Evolutionary conservation across 2,797 vertebrate genomes (phyloP), one percentile per base, ranked within the genome.

Genomic region (Pterois miles): DNA sequence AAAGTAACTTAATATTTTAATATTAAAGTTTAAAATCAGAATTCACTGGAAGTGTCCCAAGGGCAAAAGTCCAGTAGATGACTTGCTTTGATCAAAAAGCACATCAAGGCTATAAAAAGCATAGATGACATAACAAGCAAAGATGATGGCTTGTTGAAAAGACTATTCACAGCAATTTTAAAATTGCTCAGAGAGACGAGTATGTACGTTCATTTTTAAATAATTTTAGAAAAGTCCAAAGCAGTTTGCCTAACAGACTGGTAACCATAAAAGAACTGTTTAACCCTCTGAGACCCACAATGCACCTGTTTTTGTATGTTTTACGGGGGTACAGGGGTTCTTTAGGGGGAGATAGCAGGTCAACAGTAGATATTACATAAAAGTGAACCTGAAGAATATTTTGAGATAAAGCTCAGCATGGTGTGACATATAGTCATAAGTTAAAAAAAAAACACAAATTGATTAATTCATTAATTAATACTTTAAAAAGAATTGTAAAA

Each of bases 61-160:
- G 60, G 76, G 60, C 68, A 71, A 23, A 33, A 59, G 27, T 54
- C 52, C 31, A 76, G 73, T 3, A 36, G 40, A 80, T 1, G 10
- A 72, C 76, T 78, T 59, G 58, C 72, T 87, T 80, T 86, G 68
- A 86, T 86, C 71, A 82, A 62, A 77, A 70, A 71, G 6, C 25
- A 66, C 20, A 33, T 57, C 50, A 62, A 75, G 31, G 65, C 23
- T 77, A 56, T 75, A 81, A 81, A 29, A 81, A 79, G 71, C 48
- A 43, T 22, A 58, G 60, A 69, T 65, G 62, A 63, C 64, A 71
- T 40, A 79, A 68, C 62, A 65, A 8, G 6, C 59, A 53, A 4
- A 48, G 53, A 63, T 63, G 54, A 71, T 46, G 62, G 20, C 43
- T 66, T 71, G 36, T 43, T 72, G 16, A 53, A 40, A 74, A 76